Evolutionary conservation across 2,888 invertebrate species (phyloP).

Genomic region (Ganaspis brasiliensis): DNA sequence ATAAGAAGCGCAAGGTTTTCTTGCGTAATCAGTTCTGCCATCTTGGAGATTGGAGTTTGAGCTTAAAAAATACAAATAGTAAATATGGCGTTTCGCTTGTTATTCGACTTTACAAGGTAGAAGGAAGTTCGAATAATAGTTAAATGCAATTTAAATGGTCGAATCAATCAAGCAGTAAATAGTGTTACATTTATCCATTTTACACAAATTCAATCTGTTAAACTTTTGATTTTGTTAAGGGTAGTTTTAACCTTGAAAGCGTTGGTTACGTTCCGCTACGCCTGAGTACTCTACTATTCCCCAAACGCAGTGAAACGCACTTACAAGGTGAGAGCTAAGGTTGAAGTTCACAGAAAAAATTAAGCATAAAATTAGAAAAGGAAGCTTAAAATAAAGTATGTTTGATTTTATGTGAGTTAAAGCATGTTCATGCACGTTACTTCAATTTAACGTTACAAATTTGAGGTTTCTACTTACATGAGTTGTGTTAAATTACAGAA

Average conservation of each 20-base stretch:
- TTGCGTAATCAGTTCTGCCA: not conserved
- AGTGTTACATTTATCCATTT: too few species aligned
- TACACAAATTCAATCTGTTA: not conserved
- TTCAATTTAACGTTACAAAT: too few species aligned
- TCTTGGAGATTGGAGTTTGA: not conserved
- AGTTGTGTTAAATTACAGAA: too few species aligned
- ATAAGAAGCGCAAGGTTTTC: not conserved
- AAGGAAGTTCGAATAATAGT: too few species aligned
- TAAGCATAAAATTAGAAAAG: not conserved
- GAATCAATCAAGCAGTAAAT: too few species aligned
- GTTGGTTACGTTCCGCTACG: not conserved
- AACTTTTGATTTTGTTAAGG: not conserved
- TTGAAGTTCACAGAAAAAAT: not conserved
- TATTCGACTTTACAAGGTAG: too few species aligned
- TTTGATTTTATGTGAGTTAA: too few species aligned
- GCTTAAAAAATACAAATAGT: not conserved
- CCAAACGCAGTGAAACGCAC: not conserved
- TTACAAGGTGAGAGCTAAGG: not conserved
- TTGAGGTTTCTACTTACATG: too few species aligned
- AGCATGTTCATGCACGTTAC: too few species aligned
- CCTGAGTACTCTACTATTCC: conserved; percentile 7
- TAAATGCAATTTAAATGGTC: not conserved
- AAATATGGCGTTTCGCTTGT: not conserved
- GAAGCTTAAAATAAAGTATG: not conserved
- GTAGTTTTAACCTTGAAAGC: not conserved